These are phyloP conservation scores for Cabera pusaria DNA, from an alignment of 2,888 invertebrate species.

Conservation along the genomic window DNA sequence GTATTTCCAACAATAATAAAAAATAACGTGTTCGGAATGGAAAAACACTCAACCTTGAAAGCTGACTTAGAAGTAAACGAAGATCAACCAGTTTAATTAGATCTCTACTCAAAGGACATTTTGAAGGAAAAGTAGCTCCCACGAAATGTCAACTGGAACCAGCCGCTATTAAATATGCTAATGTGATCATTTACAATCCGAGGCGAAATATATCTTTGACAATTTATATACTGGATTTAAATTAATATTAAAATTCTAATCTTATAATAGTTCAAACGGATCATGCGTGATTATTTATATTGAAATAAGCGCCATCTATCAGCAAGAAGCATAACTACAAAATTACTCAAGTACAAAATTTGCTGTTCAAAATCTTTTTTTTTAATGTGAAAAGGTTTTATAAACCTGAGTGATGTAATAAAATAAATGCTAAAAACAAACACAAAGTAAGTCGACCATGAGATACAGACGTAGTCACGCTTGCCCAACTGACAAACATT, in stretches of 20 bases:
- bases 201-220: slow-evolving; percentile 28
- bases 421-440: not conserved
- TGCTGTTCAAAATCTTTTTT: no score
- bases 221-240: slow-evolving; percentile 15
- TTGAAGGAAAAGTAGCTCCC: slow-evolving; percentile 18
- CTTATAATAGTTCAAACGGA: no score
- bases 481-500: slow-evolving; percentile 13
- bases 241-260: slow-evolving; percentile 6
- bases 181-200: slow-evolving; percentile 45
- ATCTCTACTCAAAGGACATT: slow-evolving; percentile 18
- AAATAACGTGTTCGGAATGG: slow-evolving; percentile 32
- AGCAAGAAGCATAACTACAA: slow-evolving; percentile 7
- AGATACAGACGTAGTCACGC: slow-evolving; percentile 9
- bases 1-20: slow-evolving; percentile 27
- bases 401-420: no score
- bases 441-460: slow-evolving; percentile 3
- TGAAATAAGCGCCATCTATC: slow-evolving; percentile 24
- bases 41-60: slow-evolving; percentile 36
- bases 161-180: slow-evolving; percentile 54
- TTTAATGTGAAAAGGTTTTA: no score
- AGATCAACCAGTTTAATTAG: slow-evolving; percentile 33
- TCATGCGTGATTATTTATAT: no score
- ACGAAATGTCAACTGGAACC: slow-evolving; percentile 44
- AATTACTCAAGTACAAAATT: not conserved
- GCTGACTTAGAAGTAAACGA: slow-evolving; percentile 25